Evolutionary conservation across 2,113 vertebrate species (phyloP), one percentile per base, ranked within the genome.

Genomic region (Vulpes lagopus): DNA sequence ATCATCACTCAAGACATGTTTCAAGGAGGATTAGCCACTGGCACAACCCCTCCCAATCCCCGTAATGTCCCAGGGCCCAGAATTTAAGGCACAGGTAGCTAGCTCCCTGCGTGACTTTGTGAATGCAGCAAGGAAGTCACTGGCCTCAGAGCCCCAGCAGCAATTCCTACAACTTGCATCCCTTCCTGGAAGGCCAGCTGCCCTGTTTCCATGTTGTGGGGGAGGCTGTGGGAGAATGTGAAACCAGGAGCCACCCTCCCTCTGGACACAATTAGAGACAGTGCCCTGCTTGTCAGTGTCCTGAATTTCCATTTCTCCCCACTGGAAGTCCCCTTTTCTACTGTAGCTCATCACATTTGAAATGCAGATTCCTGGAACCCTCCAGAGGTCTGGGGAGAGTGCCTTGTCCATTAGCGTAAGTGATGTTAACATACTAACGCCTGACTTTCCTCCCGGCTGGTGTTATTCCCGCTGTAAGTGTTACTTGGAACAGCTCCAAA

Each of bases 241-340:
- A 78, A 92, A 60, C 96, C 89, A 97, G 67, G 93, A 96, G 55
- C 97, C 92, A 43, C 96, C 87, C 89, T 98, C 97, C 97, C 97
- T 91, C 83, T 91, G 98, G 98, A 97, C 90, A 97, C 98, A 98
- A 96, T 98, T 98, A 98, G 94, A 91, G 76, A 95, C 98, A 98
- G 98, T 97, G 97, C 98, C 95, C 98, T 96, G 80, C 97, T 94
- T 97, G 94, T 98, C 97, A 95, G 95, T 83, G 96, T 84, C 91
- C 64, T 86, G 96, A 98, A 98, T 98, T 97, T 97, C 98, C 97
- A 98, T 98, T 98, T 93, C 98, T 98, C 93, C 94, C 97, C 95
- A 86, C 94, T 96, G 95, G 98, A 98, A 98, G 97, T 89, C 88
- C 80, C 97, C 97, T 98, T 98, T 97, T 95, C 97, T 43, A 97